These are phyloP conservation scores for Galemys pyrenaicus DNA, from an alignment of 2,113 vertebrate genomes.

Conservation along the genomic window DNA sequence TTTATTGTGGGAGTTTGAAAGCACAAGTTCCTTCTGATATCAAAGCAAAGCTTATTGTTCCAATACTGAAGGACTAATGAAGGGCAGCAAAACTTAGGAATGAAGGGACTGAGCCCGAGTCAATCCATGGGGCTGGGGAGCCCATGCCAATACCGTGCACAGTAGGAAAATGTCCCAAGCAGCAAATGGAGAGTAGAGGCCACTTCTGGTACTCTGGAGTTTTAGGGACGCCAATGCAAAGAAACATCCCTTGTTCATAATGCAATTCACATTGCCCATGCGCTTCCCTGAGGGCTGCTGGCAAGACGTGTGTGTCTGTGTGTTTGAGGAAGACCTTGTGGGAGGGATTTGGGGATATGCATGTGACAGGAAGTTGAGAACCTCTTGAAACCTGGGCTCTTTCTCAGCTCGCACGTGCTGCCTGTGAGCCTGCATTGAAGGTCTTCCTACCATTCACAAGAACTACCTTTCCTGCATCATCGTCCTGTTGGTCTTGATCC, in stretches of 20 bases:
- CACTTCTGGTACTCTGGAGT: not conserved
- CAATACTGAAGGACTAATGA: conserved; percentile 66
- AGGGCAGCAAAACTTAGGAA: conserved; percentile 72
- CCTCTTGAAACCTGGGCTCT: not conserved
- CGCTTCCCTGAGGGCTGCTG: no score
- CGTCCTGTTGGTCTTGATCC: no score
- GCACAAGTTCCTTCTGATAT: conserved; percentile 62
- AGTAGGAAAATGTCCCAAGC: not conserved
- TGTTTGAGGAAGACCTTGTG: not conserved
- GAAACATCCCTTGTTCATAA: not conserved
- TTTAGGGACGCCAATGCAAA: not conserved
- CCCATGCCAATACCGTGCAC: no score
- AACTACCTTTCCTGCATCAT: not conserved
- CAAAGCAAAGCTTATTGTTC: conserved; percentile 62
- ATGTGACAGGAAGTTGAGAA: not conserved
- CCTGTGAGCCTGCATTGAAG: not conserved
- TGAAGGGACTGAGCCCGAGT: conserved; percentile 41
- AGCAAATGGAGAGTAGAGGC: not conserved
- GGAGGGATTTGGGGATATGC: not conserved
- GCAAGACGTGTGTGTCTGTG: not conserved
- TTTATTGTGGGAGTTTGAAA: conserved; percentile 44
- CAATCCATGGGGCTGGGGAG: not conserved
- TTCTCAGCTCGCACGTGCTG: not conserved
- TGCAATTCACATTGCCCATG: not conserved
- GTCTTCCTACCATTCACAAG: not conserved